Conservation (phyloP, 2,797 vertebrate species). For the Balearica regulorum region DNA sequence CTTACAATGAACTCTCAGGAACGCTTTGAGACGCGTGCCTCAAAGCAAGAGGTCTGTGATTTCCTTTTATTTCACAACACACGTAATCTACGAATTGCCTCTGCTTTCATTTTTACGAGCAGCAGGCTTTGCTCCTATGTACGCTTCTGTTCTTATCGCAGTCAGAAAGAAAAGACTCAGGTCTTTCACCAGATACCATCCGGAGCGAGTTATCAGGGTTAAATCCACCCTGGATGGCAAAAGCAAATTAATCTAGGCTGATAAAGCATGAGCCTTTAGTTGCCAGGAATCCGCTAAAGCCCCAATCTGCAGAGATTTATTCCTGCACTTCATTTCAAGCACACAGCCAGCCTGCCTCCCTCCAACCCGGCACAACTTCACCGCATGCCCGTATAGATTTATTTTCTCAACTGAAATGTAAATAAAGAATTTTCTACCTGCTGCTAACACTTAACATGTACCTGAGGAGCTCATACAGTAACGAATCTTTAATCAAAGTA, state of each 20-base stretch:
- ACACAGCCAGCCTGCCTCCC: background rate
- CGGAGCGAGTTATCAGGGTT: background rate
- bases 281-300: background rate
- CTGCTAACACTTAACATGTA: background rate
- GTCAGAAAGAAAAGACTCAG: background rate
- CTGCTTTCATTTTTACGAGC: background rate
- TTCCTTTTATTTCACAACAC: background rate
- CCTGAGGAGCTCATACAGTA: background rate
- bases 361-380: background rate
- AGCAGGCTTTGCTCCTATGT: background rate
- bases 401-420: background rate
- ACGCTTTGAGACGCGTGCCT: accelerated
- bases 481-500: background rate
- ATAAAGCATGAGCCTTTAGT: background rate
- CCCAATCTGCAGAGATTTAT: background rate
- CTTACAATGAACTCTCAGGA: background rate
- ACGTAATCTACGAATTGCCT: background rate
- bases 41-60: background rate
- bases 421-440: background rate
- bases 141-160: background rate
- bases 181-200: background rate
- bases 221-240: background rate
- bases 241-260: background rate
- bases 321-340: background rate
- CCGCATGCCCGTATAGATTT: accelerated